A percentile compares a stretch with the other conserved stretches of the same genome.
phyloP scores from a whole-genome alignment of 2,797 vertebrate genomes.

The Pseudopleuronectes americanus region DNA sequence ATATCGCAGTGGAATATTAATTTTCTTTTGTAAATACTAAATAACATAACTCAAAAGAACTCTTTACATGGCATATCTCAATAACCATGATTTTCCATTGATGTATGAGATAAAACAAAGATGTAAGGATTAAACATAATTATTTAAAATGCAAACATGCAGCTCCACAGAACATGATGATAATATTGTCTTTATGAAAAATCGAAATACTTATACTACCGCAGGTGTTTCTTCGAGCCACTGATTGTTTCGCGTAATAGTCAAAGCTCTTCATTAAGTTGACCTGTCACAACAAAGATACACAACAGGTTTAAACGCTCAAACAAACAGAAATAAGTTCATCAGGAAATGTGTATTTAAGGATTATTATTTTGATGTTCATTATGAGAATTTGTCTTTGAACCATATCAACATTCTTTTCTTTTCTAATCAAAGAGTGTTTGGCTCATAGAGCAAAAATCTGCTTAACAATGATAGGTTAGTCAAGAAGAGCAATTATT shows the following conservation, averaged over 20 bases:
- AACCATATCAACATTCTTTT: background rate
- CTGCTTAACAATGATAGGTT: background rate
- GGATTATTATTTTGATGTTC: background rate
- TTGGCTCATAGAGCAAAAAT: constrained; percentile 3
- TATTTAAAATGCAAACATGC: background rate
- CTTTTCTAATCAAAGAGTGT: constrained; percentile 1
- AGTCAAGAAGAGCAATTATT: constrained; percentile 16
- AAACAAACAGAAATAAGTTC: too few species aligned
- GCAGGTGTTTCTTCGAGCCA: too few species aligned
- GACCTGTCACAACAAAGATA: background rate
- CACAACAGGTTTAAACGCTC: background rate
- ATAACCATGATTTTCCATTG: background rate
- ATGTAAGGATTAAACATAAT: background rate
- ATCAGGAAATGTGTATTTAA: too few species aligned
- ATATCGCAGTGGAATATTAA: background rate
- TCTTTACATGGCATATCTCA: background rate
- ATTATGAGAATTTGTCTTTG: background rate
- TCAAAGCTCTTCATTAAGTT: background rate
- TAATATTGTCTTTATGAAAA: background rate
- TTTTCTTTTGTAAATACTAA: background rate
- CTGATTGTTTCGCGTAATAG: too few species aligned
- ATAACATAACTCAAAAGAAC: too few species aligned
- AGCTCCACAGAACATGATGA: background rate
- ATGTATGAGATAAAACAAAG: background rate
- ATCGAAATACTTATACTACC: too few species aligned